Evolutionary conservation across 64 coral and sea anemone genomes (phyloP).

Genomic region (Actinia tenebrosa): DNA sequence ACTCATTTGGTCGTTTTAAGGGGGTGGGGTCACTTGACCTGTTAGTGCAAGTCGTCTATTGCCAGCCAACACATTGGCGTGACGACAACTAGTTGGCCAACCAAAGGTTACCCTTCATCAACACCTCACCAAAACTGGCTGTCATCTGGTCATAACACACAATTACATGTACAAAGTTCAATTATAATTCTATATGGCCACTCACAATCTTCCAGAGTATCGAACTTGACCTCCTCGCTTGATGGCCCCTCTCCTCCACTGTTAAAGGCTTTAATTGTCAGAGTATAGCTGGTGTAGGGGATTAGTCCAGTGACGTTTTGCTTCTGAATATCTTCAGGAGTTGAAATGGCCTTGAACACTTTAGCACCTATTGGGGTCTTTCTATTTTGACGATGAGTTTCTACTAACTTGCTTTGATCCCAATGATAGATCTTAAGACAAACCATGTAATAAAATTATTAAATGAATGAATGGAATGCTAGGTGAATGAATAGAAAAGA

Average conservation of each 20-base stretch:
- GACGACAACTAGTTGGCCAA: too few relatives aligned
- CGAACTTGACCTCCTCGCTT: constrained; percentile 29
- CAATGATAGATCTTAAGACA: constrained; percentile 38
- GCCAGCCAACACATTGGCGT: too few relatives aligned
- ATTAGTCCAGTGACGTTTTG: constrained; percentile 33
- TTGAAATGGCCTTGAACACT: neutral
- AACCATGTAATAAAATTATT: neutral
- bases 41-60: too few relatives aligned
- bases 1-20: too few relatives aligned
- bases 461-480: too few relatives aligned
- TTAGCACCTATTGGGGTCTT: constrained; percentile 43
- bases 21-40: too few relatives aligned
- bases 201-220: constrained; percentile 53
- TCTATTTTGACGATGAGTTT: constrained; percentile 26
- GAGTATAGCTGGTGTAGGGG: constrained; percentile 39
- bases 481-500: too few relatives aligned
- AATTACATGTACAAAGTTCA: too few relatives aligned
- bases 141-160: too few relatives aligned
- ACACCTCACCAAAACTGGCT: too few relatives aligned
- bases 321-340: neutral
- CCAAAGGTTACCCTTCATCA: too few relatives aligned
- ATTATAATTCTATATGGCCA: too few relatives aligned
- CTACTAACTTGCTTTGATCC: constrained; percentile 14
- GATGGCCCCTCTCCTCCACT: constrained; percentile 71
- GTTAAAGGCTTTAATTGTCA: constrained; percentile 67